Conservation (phyloP, 2,113 vertebrate species). For the Rhabdornis inornatus region DNA sequence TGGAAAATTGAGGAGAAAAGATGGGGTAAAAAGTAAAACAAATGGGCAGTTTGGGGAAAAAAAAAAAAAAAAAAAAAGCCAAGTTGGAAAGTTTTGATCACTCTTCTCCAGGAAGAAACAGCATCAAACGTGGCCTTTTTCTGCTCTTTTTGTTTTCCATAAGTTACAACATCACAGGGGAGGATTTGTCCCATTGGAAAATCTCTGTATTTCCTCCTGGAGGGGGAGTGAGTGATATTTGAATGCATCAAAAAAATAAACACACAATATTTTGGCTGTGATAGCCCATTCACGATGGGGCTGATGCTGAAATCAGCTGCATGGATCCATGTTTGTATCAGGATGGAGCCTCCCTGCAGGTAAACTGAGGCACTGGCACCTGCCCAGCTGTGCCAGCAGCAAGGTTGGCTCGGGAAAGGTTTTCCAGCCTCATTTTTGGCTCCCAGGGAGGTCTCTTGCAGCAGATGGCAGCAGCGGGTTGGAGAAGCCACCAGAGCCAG, state of each 20-base stretch:
- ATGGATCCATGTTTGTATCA: fast-evolving
- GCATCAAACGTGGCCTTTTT: background rate
- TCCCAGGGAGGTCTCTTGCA: background rate
- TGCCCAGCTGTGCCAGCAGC: fast-evolving
- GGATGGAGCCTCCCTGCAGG: fast-evolving
- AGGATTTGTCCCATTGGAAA: background rate
- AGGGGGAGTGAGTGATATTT: fast-evolving
- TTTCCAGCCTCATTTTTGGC: background rate
- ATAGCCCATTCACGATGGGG: fast-evolving
- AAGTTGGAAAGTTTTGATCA: fast-evolving
- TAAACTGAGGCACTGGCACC: background rate
- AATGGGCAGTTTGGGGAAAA: background rate
- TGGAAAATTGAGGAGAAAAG: background rate
- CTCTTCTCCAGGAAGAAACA: background rate
- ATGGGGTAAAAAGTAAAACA: fast-evolving
- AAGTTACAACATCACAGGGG: fast-evolving
- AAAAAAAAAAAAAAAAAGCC: fast-evolving
- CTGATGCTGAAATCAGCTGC: background rate
- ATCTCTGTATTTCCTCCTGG: background rate
- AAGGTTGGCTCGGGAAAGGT: fast-evolving
- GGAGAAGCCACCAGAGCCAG: fast-evolving
- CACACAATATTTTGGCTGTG: fast-evolving
- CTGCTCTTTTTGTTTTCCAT: background rate
- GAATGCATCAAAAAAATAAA: background rate
- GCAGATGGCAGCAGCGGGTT: slow-evolving; percentile 49